phyloP scores from a whole-genome alignment of 1,140 invertebrate genomes.

The Lordiphosa mommai region DNA sequence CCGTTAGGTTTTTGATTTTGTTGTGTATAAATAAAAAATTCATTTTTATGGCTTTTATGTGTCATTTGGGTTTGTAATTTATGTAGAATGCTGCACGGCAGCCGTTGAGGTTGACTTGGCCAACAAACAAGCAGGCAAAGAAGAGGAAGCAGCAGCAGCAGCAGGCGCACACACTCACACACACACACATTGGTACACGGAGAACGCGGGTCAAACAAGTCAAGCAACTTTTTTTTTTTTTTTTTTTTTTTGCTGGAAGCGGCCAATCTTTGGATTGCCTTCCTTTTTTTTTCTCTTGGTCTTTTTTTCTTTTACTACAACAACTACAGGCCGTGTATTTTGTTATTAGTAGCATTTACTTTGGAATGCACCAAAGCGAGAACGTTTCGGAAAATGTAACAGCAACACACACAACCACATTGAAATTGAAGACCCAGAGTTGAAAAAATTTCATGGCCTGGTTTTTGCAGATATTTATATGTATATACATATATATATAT shows the following conservation, averaged over 20 bases:
- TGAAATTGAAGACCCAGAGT: conserved; percentile 29
- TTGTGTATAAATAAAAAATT: conserved; percentile 45
- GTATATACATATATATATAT: not conserved
- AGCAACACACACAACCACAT: conserved; percentile 40
- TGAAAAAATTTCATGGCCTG: conserved; percentile 68
- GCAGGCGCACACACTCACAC: conserved; percentile 31
- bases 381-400: conserved; percentile 70
- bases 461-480: conserved; percentile 21
- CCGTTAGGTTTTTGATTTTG: conserved; percentile 24
- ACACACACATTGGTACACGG: conserved; percentile 3
- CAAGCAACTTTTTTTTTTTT: conserved; percentile 63
- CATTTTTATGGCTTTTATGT: conserved; percentile 46
- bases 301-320: conserved; percentile 45
- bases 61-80: conserved; percentile 52
- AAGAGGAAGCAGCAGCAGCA: conserved; percentile 34
- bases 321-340: conserved; percentile 42
- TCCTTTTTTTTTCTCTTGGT: conserved; percentile 43
- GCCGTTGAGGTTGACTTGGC: conserved; percentile 17
- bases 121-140: conserved; percentile 26
- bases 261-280: conserved; percentile 68
- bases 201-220: conserved; percentile 60
- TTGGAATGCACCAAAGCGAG: conserved; percentile 76
- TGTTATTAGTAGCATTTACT: conserved; percentile 77
- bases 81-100: conserved; percentile 48
- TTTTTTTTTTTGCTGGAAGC: conserved; percentile 60